Conservation (phyloP, 2,888 invertebrate species). For the Andrena minutula region DNA sequence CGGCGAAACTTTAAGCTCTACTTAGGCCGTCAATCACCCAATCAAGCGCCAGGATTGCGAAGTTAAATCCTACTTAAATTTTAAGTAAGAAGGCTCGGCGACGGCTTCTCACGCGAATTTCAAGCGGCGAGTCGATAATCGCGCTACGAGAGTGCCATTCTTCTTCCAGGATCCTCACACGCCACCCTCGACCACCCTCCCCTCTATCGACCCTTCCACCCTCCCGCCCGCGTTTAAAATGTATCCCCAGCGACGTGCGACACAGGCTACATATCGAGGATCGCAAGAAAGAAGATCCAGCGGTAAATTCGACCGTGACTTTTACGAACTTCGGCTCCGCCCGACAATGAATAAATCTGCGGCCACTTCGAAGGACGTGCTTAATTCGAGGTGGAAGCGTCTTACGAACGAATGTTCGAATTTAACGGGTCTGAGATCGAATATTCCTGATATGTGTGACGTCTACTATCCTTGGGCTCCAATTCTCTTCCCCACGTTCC, state of each 20-base stretch:
- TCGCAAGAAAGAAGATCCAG: too few relatives aligned
- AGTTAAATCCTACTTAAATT: slow-evolving; percentile 71
- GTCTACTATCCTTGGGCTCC: too few relatives aligned
- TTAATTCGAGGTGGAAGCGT: too few relatives aligned
- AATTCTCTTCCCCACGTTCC: too few relatives aligned
- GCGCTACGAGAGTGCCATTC: slow-evolving; percentile 38
- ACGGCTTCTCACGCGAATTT: slow-evolving; percentile 45
- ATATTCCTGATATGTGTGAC: too few relatives aligned
- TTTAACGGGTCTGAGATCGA: too few relatives aligned
- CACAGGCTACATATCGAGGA: too few relatives aligned
- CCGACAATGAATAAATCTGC: too few relatives aligned
- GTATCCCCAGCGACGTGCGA: background rate
- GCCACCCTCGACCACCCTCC: background rate
- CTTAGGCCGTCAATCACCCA: slow-evolving; percentile 69
- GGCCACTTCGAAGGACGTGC: too few relatives aligned
- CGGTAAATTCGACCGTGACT: too few relatives aligned
- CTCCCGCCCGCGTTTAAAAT: background rate
- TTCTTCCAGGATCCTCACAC: slow-evolving; percentile 26
- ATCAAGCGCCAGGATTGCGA: slow-evolving; percentile 62
- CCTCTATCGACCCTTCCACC: slow-evolving; percentile 13
- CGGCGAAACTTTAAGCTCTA: slow-evolving; percentile 64
- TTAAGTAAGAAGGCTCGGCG: slow-evolving; percentile 61
- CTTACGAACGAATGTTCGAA: too few relatives aligned
- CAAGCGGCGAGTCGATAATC: slow-evolving; percentile 53
- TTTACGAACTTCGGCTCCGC: too few relatives aligned